phyloP scores from a whole-genome alignment of 2,113 vertebrate species.

The Leucosticte australis region DNA sequence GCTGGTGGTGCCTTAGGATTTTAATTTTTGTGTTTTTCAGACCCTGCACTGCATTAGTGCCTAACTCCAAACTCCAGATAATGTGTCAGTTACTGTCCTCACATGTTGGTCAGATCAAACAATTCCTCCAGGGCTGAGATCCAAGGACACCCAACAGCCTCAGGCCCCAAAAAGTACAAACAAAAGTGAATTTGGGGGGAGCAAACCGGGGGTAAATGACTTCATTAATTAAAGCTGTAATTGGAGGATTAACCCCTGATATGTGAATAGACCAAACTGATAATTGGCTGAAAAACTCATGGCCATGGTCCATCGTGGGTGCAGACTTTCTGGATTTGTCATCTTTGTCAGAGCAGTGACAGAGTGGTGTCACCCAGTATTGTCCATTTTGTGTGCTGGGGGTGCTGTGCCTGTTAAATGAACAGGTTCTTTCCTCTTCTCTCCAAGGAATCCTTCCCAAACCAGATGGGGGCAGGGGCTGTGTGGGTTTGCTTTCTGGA shows the following conservation, averaged over 20 bases:
- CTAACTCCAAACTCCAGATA: fast-evolving
- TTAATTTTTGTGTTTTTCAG: not conserved
- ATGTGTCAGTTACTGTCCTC: not conserved
- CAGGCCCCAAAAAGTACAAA: too few relatives aligned
- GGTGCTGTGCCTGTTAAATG: too few relatives aligned
- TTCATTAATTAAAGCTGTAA: not conserved
- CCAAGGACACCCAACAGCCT: not conserved
- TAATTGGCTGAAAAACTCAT: not conserved
- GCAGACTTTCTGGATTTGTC: not conserved
- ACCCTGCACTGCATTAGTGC: not conserved
- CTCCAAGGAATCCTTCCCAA: too few relatives aligned
- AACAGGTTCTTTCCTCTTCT: too few relatives aligned
- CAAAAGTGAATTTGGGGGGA: not conserved
- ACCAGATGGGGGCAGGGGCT: too few relatives aligned
- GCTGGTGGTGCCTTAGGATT: not conserved
- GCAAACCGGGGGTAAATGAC: not conserved
- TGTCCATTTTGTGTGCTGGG: too few relatives aligned
- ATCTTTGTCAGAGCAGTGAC: too few relatives aligned
- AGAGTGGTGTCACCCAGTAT: too few relatives aligned
- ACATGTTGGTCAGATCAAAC: not conserved
- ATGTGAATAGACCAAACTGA: not conserved
- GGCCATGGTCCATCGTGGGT: too few relatives aligned
- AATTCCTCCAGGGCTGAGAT: not conserved
- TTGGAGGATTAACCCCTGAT: not conserved
- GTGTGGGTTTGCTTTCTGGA: too few relatives aligned